Evolutionary conservation across 2,113 vertebrate species (phyloP).

Genomic region (Leptobrachium ailaonicum): DNA sequence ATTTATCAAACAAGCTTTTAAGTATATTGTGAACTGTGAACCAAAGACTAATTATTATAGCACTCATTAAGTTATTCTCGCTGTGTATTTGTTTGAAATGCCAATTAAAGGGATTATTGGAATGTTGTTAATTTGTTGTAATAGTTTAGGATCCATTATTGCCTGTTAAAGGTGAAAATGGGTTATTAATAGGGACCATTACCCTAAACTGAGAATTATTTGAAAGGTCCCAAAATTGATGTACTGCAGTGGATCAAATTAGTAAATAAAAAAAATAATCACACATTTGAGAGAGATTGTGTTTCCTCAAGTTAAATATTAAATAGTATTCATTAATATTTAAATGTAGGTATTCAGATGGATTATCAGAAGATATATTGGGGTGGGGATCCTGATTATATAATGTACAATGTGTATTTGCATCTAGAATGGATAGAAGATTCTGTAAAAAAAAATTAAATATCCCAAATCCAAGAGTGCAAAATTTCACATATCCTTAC

Average conservation of each 20-base stretch:
- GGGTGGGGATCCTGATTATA: no score
- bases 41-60: not conserved
- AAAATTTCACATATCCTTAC: no score
- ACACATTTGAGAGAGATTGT: no score
- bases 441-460: no score
- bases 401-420: no score
- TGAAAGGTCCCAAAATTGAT: not conserved
- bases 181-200: not conserved
- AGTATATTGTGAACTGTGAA: not conserved
- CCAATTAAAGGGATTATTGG: not conserved
- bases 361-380: no score
- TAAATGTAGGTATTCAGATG: no score
- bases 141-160: not conserved
- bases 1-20: not conserved
- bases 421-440: no score
- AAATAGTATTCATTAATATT: no score
- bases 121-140: not conserved
- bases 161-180: not conserved
- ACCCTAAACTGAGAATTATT: not conserved
- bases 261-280: no score
- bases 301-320: no score
- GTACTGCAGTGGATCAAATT: not conserved
- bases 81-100: conserved; percentile 1
- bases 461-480: no score
- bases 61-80: not conserved